Base-by-base conservation (phyloP, 92 coral and sea anemone genomes). In the Nematostella vectensis region DNA sequence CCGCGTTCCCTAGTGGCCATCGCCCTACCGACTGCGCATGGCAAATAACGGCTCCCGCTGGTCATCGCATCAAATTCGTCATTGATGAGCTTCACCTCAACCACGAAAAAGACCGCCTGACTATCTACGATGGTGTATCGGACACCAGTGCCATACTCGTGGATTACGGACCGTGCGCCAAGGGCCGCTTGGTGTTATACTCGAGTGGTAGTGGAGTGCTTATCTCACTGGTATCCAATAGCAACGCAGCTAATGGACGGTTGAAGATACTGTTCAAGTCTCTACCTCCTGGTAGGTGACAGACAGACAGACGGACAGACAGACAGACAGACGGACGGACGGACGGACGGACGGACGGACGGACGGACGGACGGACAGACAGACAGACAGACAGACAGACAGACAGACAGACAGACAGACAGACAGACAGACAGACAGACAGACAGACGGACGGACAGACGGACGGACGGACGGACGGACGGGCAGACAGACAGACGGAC, bases 81-180 rank as follows among this genome's bases (percentile, higher is more conserved):
- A 78, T 78, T 19, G 54, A 57, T 43, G 47, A 29, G 3, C 70
- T 78, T 15, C 25, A 19, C 1, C 43, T 78, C 3, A 24, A 44
- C 17, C 36, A 58, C 15, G 27, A 2, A 11, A 53, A 56, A 10
- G 85, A 78, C 55, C 55, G 61, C 22, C 10, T 78, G 6, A 48
- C 37, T 29, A 56, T 78, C 15, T 69, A 69, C 23, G 78, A 78
- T 31, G 85, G 79, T 17, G 48, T 29, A 0, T 15, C 11, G 12
- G 17, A 40, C 16, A 6, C 0, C 1, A 65, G 63, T 48, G 53
- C 85, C 1, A 19, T 25, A 50, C 61, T 78, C 24, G 85, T 78
- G 3, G 58, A 65, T 16, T 78, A 65, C 36, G 85, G 85, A 0
- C 85, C 85, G 0, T 78, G 85, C 39, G 68, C 85, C 0, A 71